Percentiles rank a stretch among this genome's conserved stretches.
phyloP scores from a whole-genome alignment of 2,113 vertebrate genomes.

The Anas platyrhynchos region DNA sequence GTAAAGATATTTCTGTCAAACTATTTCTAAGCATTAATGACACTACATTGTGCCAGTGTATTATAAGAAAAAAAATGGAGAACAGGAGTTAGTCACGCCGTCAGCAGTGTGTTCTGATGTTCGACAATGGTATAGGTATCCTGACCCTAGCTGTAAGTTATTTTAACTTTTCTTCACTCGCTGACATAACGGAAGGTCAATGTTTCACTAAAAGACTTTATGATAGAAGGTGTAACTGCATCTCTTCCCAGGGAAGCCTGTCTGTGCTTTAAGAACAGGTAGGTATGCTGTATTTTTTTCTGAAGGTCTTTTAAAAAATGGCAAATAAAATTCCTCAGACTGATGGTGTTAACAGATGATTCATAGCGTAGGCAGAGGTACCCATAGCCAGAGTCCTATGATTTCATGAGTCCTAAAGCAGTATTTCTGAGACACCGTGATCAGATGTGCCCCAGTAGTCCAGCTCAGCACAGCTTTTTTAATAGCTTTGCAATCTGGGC shows the following conservation, averaged over 20 bases:
- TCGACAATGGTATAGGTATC: background rate
- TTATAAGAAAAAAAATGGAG: background rate
- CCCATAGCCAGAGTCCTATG: background rate
- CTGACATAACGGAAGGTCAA: background rate
- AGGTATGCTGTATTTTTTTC: background rate
- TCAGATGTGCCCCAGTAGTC: background rate
- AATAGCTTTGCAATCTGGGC: background rate
- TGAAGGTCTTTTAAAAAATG: background rate
- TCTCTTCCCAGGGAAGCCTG: too few relatives aligned
- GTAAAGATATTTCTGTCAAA: background rate
- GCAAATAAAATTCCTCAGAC: too few relatives aligned
- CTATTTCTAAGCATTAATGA: background rate
- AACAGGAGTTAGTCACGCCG: too few relatives aligned
- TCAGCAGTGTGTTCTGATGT: background rate
- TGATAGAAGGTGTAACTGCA: rapidly evolving
- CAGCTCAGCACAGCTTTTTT: rapidly evolving
- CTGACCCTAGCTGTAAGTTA: background rate
- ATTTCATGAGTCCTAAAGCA: background rate
- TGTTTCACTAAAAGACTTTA: background rate
- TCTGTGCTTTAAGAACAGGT: background rate
- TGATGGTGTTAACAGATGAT: background rate
- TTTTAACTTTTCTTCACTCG: background rate
- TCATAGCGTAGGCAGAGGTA: background rate
- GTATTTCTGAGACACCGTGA: background rate
- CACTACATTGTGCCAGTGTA: too few relatives aligned